A percentile compares a stretch with the other conserved stretches of the same genome.
Evolutionary conservation across 2,888 invertebrate species (phyloP).

Genomic region (Dioctria rufipes): DNA sequence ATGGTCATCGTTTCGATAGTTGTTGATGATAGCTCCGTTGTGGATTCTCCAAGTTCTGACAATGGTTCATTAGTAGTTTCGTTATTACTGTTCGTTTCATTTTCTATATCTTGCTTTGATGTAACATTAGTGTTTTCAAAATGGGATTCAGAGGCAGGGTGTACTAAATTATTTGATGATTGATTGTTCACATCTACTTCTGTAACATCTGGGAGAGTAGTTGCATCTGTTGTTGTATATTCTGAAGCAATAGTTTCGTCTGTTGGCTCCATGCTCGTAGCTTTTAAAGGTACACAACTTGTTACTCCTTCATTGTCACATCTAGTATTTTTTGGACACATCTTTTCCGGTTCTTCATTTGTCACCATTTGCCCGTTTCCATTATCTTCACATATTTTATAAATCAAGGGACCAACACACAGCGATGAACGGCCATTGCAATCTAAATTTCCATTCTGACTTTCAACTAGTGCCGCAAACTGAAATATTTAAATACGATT

Average conservation of each 20-base stretch:
- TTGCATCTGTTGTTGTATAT: neutral
- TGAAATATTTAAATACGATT: conserved; percentile 59
- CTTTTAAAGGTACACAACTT: conserved; percentile 63
- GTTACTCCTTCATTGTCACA: conserved; percentile 66
- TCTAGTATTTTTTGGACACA: conserved; percentile 64
- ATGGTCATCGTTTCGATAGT: neutral
- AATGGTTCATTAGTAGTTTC: neutral
- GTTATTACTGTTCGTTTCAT: neutral
- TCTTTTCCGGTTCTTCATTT: conserved; percentile 59
- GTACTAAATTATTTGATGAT: neutral
- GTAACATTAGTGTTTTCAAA: neutral
- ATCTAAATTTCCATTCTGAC: conserved; percentile 61
- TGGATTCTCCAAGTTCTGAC: neutral
- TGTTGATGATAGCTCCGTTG: neutral
- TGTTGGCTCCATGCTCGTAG: neutral
- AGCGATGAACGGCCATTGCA: conserved; percentile 66
- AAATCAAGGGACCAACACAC: conserved; percentile 67
- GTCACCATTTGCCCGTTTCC: conserved; percentile 61
- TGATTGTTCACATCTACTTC: neutral
- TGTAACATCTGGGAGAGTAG: neutral
- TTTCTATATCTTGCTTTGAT: neutral
- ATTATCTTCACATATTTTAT: conserved; percentile 63
- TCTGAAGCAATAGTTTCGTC: conserved; percentile 12
- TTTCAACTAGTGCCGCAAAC: conserved; percentile 64
- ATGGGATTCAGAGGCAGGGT: neutral